Evolutionary conservation across 2,888 invertebrate species (phyloP), one percentile per base, ranked within the genome.

Genomic region (Dolichomitus sp.): DNA sequence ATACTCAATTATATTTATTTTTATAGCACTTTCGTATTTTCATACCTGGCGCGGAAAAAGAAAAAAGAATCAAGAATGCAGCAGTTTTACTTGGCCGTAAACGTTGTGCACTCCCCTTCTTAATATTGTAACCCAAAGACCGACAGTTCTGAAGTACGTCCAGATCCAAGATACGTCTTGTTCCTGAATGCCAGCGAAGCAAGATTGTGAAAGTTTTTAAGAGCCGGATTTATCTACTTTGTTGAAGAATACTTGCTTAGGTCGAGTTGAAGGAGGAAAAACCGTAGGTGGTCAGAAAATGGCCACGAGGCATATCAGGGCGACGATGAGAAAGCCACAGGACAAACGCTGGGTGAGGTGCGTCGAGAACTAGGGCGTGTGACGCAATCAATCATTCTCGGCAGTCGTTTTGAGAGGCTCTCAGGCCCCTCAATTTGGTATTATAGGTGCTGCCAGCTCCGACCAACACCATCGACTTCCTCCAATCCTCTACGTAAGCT

Each of bases 201-300:
- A 42, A 27, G 68, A 86, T 86, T 86, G 84, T 75, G 77, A 80
- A 87, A 88, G 84, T 87, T 88, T 86, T 85, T 84, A 83, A 83
- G 80, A 63, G 19, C 19, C 0, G 70, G 73, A 66, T 79, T 86
- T 84, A 83, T 87, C 76, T 74, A 77, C 74, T 78, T 33, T 5
- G 81, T 83, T 72, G 73, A 82, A 86, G 81, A 85, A 84, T 86
- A 84, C 87, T 86, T 87, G 19, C 4, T 40, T 7, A 4, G 37
- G 17, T 54, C 54, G 14, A 54, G 40, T 11, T 17, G 17, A 17
- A 37, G 14, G 33, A 23, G 40, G 19, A 48, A 40, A 54, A 52
- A 33, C 6, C 5, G 59, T 14, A 59, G 45, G 48, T 59, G 33
- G 19, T 42, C 27, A 12, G 17, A 30, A 45, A 42, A 45, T 27